A percentile compares a stretch with the other conserved stretches of the same genome.
These are phyloP conservation scores for Xenopus tropicalis DNA, from an alignment of 2,113 vertebrate genomes.

Conservation along the genomic window UCB_Xtro_10.0 CM004450.2:110664001-110664500, in stretches of 20 bases:
- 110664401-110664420: conserved; percentile 64
- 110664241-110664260: conserved; percentile 93
- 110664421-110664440: conserved; percentile 65
- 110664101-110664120: too few species aligned
- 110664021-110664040: too few species aligned
- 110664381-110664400: conserved; percentile 73
- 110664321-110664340: conserved; percentile 95
- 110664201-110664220: too few species aligned
- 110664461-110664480: conserved; percentile 44
- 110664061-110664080: too few species aligned
- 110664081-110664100: too few species aligned
- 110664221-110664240: too few species aligned
- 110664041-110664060: too few species aligned
- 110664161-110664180: too few species aligned
- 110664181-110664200: too few species aligned
- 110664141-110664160: too few species aligned
- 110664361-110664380: conserved; percentile 88
- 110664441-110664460: conserved; percentile 49
- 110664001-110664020: too few species aligned
- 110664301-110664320: conserved; percentile 93
- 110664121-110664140: too few species aligned
- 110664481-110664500: conserved; percentile 51
- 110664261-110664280: conserved; percentile 91
- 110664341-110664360: conserved; percentile 91
- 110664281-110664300: conserved; percentile 90